Evolutionary conservation across 1,140 invertebrate species (phyloP).

Genomic region (Bombus pyrosoma): DNA sequence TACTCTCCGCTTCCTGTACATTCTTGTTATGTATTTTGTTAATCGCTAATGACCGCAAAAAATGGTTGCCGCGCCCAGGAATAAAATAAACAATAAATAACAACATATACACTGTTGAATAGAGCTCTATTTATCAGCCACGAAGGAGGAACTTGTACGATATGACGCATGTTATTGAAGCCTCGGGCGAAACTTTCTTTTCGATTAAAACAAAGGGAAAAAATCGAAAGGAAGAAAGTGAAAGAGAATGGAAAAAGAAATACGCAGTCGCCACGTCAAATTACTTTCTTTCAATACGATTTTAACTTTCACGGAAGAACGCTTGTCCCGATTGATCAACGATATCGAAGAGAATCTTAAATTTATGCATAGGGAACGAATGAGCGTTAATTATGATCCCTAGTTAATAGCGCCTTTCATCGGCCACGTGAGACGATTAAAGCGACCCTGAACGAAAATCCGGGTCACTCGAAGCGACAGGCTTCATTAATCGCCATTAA

Average conservation of each 20-base stretch:
- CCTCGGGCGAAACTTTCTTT: background rate
- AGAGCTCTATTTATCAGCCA: background rate
- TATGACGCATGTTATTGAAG: background rate
- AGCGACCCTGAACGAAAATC: background rate
- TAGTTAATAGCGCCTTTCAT: background rate
- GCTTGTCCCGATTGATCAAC: too few relatives aligned
- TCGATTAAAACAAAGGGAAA: background rate
- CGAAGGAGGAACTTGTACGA: background rate
- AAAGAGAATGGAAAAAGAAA: background rate
- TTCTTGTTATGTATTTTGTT: too few relatives aligned
- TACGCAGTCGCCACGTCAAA: too few relatives aligned
- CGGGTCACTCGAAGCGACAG: background rate
- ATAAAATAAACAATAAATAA: too few relatives aligned
- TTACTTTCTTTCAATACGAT: too few relatives aligned
- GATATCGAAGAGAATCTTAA: too few relatives aligned
- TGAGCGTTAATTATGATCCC: background rate
- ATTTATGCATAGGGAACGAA: too few relatives aligned
- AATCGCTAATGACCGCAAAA: too few relatives aligned
- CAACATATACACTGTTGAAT: background rate
- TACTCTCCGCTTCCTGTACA: too few relatives aligned
- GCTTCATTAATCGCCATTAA: conserved; percentile 30
- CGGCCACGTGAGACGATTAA: background rate
- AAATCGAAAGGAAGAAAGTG: background rate
- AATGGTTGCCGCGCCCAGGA: too few relatives aligned
- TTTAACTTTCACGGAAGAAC: too few relatives aligned